phyloP scores from a whole-genome alignment of 2,888 invertebrate genomes.

The Sycophila texana region DNA sequence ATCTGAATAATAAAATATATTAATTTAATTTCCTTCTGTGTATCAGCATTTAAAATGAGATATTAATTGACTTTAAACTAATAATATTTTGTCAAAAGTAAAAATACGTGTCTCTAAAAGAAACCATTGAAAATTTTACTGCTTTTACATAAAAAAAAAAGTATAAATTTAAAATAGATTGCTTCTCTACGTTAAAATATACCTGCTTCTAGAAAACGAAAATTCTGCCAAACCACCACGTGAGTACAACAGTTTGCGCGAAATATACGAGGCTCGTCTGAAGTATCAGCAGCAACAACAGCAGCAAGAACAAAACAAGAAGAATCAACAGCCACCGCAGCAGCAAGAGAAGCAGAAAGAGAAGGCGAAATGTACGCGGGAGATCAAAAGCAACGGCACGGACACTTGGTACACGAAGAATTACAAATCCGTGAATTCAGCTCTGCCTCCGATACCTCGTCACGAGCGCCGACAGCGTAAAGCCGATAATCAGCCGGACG shows the following conservation, averaged over 20 bases:
- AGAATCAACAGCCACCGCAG: neutral
- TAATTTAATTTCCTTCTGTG: too few relatives aligned
- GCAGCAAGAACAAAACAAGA: slow-evolving; percentile 45
- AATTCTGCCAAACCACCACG: slow-evolving; percentile 69
- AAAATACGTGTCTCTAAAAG: too few relatives aligned
- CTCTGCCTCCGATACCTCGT: slow-evolving; percentile 65
- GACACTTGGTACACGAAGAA: slow-evolving; percentile 18
- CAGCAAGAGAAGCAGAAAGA: slow-evolving; percentile 56
- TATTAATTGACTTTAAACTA: too few relatives aligned
- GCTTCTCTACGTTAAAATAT: too few relatives aligned
- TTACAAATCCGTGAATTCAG: slow-evolving; percentile 34
- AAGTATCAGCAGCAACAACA: slow-evolving; percentile 60
- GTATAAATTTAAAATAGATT: too few relatives aligned
- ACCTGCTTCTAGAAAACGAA: slow-evolving; percentile 45
- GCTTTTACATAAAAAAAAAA: too few relatives aligned
- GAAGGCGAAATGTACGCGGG: slow-evolving; percentile 57
- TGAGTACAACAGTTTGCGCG: slow-evolving; percentile 83
- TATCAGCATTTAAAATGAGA: too few relatives aligned
- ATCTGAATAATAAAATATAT: too few relatives aligned
- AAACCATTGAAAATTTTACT: too few relatives aligned
- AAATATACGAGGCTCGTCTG: slow-evolving; percentile 82
- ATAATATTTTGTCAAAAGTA: too few relatives aligned
- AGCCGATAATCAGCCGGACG: slow-evolving; percentile 80
- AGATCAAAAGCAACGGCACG: neutral
- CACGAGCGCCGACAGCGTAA: slow-evolving; percentile 86